Base-by-base conservation (phyloP, 2,113 vertebrate genomes). In the Taurulus bubalis region DNA sequence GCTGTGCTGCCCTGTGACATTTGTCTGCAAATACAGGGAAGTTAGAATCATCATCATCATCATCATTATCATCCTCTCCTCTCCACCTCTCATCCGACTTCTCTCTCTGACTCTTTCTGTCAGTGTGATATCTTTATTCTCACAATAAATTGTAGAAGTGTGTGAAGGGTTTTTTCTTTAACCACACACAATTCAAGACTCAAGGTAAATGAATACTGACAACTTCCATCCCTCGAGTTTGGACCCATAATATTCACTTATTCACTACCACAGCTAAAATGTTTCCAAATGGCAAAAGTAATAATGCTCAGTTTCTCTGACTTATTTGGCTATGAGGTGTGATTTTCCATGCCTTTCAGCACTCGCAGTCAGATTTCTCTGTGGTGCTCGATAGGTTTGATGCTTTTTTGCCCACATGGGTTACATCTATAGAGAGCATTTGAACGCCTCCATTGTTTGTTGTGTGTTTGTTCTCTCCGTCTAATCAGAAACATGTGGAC, bases 361-460 rank as follows among this genome's bases (percentile, higher is more conserved):
- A 42, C 73, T 8, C 59, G 42, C 73, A 69, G 72, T 63, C 47
- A 49, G 71, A 86, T 80, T 84, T 87, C 74, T 88, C 11, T 71
- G 78, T 49, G 42, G 72, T 62, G 77, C 28, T 49, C 51, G 60
- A 90, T 76, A 89, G 59, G 79, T 80, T 71, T 82, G 71, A 82
- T 87, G 30, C 75, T 71, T 59, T 59, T 72, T 40, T 47, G 16
- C 47, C 81, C 83, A 84, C 80, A 83, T 80, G 83, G 59, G 69
- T 81, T 63, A 59, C 42, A 79, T 67, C 68, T 71, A 62, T 69
- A 75, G 71, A 66, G 72, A 84, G 36, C 75, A 80, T 72, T 82
- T 89, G 80, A 90, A 89, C 70, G 66, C 71, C 59, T 79, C 85
- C 71, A 85, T 93, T 90, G 88, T 91, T 91, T 90, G 63, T 85